Evolutionary conservation across 2,888 invertebrate species (phyloP).

Genomic region (Drosophila ustulata): DNA sequence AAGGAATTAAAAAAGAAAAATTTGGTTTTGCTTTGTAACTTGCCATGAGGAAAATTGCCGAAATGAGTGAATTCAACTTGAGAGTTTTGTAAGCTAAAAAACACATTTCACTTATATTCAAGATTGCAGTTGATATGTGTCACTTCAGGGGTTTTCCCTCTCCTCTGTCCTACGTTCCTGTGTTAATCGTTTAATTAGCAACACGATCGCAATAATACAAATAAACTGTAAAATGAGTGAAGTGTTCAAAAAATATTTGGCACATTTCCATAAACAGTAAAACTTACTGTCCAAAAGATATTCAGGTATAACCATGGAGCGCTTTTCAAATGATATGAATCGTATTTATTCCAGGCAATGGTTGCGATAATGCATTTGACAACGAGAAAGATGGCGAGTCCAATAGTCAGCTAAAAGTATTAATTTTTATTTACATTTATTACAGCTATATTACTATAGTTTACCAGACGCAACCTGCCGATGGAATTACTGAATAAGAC

Average conservation of each 20-base stretch:
- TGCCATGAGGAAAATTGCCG: slow-evolving; percentile 19
- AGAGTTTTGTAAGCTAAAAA: slow-evolving; percentile 17
- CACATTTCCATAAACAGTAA: no score
- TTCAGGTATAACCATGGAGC: slow-evolving; percentile 16
- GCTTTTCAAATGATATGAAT: neutral
- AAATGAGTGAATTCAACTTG: neutral
- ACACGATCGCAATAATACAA: neutral
- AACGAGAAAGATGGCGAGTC: neutral
- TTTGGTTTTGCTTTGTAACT: neutral
- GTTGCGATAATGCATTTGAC: slow-evolving; percentile 5
- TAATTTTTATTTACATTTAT: no score
- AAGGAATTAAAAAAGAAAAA: neutral
- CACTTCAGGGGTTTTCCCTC: no score
- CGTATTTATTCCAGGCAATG: neutral
- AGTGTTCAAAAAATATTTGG: no score
- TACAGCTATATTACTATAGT: no score
- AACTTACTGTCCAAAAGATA: slow-evolving; percentile 21
- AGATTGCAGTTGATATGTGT: no score
- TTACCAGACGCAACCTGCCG: slow-evolving; percentile 13
- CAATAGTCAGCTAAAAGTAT: no score
- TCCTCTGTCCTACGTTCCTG: no score
- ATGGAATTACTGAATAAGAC: slow-evolving; percentile 9
- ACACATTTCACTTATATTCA: slow-evolving; percentile 26
- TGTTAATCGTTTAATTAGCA: neutral
- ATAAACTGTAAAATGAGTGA: neutral